phyloP scores from a whole-genome alignment of 2,113 vertebrate species.

The Scopus umbretta region DNA sequence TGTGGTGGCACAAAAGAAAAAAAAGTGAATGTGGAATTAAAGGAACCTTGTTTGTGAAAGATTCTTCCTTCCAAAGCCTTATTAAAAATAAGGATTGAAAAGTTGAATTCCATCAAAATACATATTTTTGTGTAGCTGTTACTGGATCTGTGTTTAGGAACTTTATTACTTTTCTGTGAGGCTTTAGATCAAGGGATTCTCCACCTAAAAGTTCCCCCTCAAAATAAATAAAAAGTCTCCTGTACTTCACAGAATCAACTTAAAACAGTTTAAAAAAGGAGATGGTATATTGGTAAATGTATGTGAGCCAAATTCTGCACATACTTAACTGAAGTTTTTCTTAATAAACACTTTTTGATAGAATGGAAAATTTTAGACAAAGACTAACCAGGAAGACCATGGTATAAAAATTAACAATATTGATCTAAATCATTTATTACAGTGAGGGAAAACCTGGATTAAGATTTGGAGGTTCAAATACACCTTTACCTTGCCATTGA shows the following conservation, averaged over 20 bases:
- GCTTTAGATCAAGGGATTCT: background rate
- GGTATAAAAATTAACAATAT: background rate
- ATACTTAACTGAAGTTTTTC: background rate
- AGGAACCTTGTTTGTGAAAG: background rate
- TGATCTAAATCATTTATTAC: background rate
- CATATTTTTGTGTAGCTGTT: background rate
- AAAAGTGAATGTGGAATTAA: background rate
- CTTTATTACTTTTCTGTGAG: background rate
- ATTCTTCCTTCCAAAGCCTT: background rate
- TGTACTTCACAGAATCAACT: background rate
- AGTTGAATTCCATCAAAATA: background rate
- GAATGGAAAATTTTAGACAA: background rate
- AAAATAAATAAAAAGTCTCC: background rate
- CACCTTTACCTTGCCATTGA: background rate
- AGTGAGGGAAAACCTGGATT: background rate
- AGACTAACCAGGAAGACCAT: background rate
- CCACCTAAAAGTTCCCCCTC: background rate
- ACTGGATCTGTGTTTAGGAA: background rate
- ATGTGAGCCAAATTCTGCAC: background rate
- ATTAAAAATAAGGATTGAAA: background rate
- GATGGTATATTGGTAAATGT: background rate
- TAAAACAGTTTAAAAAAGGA: background rate
- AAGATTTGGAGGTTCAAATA: background rate
- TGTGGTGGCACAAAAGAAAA: background rate
- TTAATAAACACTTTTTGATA: background rate